phyloP scores from a whole-genome alignment of 1,140 invertebrate species.

The Drosophila ohnishii region DNA sequence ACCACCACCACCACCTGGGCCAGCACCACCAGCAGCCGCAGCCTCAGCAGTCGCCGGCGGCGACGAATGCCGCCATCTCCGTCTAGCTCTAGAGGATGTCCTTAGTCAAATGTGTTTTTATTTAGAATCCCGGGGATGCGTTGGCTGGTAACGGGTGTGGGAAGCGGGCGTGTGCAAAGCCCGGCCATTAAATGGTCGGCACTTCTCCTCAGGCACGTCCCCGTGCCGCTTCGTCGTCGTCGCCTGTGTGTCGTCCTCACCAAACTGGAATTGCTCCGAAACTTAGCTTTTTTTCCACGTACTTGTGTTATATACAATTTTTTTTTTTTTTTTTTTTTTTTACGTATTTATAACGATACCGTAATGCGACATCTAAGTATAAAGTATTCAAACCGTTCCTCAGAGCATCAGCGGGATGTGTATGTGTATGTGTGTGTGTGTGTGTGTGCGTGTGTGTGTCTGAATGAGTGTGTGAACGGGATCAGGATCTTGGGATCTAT shows the following conservation, averaged over 20 bases:
- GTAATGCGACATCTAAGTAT: constrained; percentile 67
- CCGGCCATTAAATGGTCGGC: constrained; percentile 43
- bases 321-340: constrained; percentile 26
- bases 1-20: constrained; percentile 2
- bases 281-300: constrained; percentile 68
- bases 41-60: constrained; percentile 44
- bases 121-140: neutral
- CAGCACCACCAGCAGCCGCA: constrained; percentile 43
- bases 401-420: constrained; percentile 40
- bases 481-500: constrained; percentile 3
- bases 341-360: constrained; percentile 17
- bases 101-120: constrained; percentile 47
- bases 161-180: constrained; percentile 16
- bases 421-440: constrained; percentile 2
- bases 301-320: constrained; percentile 62
- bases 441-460: neutral
- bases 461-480: neutral
- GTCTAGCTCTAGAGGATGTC: constrained; percentile 47
- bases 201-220: constrained; percentile 10
- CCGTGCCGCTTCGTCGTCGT: neutral
- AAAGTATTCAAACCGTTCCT: constrained; percentile 78
- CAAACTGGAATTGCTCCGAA: constrained; percentile 47
- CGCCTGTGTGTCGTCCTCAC: neutral
- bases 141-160: neutral
- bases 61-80: constrained; percentile 73